Conservation (phyloP, 2,113 vertebrate genomes). For the Mobula hypostoma region DNA sequence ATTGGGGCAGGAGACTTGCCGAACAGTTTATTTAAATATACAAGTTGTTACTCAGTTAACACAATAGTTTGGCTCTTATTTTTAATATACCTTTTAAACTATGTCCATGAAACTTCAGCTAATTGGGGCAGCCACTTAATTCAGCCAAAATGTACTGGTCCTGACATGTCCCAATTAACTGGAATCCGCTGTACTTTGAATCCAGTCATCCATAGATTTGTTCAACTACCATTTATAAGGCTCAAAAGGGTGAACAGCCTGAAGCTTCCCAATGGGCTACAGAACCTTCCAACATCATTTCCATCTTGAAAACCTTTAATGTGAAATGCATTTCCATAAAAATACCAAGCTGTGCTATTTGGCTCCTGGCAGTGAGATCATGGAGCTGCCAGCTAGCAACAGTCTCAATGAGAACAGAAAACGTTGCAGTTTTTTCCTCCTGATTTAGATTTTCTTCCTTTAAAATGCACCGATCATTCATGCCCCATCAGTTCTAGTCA, state of each 20-base stretch:
- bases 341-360: slow-evolving; percentile 52
- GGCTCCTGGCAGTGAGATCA: slow-evolving; percentile 53
- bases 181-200: slow-evolving; percentile 39
- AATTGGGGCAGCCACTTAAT: too few relatives aligned
- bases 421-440: slow-evolving; percentile 48
- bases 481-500: slow-evolving; percentile 47
- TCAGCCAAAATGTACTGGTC: too few relatives aligned
- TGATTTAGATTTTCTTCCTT: slow-evolving; percentile 41
- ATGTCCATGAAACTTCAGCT: too few relatives aligned
- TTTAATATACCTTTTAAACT: too few relatives aligned
- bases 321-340: slow-evolving; percentile 55
- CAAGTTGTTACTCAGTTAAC: too few relatives aligned
- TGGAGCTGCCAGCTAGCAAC: slow-evolving; percentile 50
- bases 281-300: slow-evolving; percentile 57
- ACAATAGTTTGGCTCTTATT: too few relatives aligned
- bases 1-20: too few relatives aligned
- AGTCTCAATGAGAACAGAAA: slow-evolving; percentile 45
- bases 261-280: slow-evolving; percentile 50
- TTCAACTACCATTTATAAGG: slow-evolving; percentile 61
- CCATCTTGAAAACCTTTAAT: slow-evolving; percentile 56
- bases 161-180: too few relatives aligned
- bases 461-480: slow-evolving; percentile 46
- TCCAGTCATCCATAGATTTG: slow-evolving; percentile 50
- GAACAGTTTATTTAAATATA: too few relatives aligned
- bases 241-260: slow-evolving; percentile 51